phyloP scores from a whole-genome alignment of 1,140 invertebrate genomes.

The Drosophila ercepeae region DNA sequence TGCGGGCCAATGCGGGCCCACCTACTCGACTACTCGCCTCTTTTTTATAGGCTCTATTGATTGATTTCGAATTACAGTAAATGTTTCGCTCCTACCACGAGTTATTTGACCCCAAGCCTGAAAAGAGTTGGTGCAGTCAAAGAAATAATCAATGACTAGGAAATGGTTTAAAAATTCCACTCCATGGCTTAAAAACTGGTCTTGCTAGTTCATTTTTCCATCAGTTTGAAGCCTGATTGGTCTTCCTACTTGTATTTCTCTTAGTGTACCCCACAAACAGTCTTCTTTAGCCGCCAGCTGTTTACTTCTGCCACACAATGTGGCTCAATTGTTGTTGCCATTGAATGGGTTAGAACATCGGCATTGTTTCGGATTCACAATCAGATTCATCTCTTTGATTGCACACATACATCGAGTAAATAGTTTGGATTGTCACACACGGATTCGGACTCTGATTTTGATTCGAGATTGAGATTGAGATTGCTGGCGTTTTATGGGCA shows the following conservation, averaged over 20 bases:
- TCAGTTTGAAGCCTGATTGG: background rate
- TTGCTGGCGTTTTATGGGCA: constrained; percentile 13
- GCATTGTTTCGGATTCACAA: background rate
- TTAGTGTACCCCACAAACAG: constrained; percentile 13
- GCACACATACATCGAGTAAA: constrained; percentile 33
- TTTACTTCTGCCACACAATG: constrained; percentile 32
- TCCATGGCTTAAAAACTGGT: too few relatives aligned
- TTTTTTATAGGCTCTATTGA: constrained; percentile 65
- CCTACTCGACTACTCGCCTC: too few relatives aligned
- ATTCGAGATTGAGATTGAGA: constrained; percentile 13
- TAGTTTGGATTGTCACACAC: constrained; percentile 42
- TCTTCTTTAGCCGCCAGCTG: constrained; percentile 16
- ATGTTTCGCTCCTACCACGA: constrained; percentile 42
- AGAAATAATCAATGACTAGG: too few relatives aligned
- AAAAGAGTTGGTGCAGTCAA: background rate
- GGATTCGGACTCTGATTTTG: too few relatives aligned
- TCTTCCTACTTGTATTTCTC: background rate
- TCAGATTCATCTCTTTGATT: background rate
- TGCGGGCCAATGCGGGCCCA: constrained; percentile 18
- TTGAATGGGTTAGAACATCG: constrained; percentile 44
- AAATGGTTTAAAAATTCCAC: too few relatives aligned
- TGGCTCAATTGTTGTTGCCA: constrained; percentile 45
- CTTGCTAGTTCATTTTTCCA: too few relatives aligned
- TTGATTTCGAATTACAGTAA: constrained; percentile 76
- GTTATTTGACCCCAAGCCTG: constrained; percentile 5